Evolutionary conservation across 2,888 invertebrate genomes (phyloP).

Genomic region (Athrips mouffetella): DNA sequence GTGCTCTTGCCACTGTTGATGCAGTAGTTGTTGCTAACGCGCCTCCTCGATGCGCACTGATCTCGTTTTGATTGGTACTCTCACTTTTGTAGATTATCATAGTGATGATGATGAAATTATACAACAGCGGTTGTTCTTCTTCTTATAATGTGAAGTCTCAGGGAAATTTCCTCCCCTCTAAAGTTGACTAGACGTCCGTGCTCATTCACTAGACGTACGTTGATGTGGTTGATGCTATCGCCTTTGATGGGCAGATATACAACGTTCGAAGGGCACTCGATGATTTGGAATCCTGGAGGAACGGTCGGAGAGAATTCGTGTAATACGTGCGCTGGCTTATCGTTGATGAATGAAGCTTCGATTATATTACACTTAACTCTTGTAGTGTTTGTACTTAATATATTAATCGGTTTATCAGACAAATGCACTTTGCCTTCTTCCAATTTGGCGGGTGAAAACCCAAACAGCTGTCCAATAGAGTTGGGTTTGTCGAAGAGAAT

Average conservation of each 20-base stretch:
- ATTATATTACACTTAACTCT: too few relatives aligned
- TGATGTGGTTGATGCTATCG: background rate
- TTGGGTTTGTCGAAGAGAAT: background rate
- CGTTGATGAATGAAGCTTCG: too few relatives aligned
- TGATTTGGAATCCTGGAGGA: background rate
- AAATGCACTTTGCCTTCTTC: background rate
- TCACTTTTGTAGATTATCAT: constrained; percentile 2
- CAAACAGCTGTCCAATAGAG: background rate
- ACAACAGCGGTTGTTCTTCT: too few relatives aligned
- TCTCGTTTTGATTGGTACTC: background rate
- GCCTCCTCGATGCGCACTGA: background rate
- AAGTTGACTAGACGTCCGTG: background rate
- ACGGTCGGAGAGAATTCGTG: background rate
- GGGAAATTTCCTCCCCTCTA: background rate
- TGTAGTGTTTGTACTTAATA: too few relatives aligned
- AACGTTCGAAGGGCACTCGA: background rate
- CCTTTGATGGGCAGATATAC: background rate
- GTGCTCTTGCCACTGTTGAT: too few relatives aligned
- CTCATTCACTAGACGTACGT: background rate
- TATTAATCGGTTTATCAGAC: too few relatives aligned
- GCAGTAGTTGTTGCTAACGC: background rate
- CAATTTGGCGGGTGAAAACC: background rate
- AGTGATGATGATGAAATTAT: too few relatives aligned
- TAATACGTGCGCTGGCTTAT: background rate
- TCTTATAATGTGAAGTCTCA: background rate